Base-by-base conservation (phyloP, 2,888 invertebrate species). In the Rhagium mordax region DNA sequence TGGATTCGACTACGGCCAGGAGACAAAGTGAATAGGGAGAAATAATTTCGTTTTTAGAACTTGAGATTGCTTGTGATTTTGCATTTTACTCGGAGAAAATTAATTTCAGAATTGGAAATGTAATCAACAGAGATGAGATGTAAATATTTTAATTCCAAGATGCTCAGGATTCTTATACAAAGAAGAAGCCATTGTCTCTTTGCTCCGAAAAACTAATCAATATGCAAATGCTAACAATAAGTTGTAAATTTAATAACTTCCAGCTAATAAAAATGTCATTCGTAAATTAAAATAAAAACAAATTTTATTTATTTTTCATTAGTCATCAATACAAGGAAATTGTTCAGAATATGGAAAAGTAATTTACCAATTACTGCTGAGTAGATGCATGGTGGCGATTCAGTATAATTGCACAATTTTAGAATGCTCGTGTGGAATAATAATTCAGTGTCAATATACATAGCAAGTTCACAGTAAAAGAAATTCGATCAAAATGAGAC, bases 71-170 rank as follows among this genome's bases (percentile, higher is more conserved):
- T 85, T 82, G 84, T 83, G 86, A 86, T 86, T 87, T 86, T 86
- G 85, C 86, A 86, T 86, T 86, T 85, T 82, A 81, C 83, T 79
- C 85, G 79, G 82, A 76, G 74, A 84, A 87, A 87, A 87, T 87
- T 87, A 87, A 87, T 87, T 86, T 87, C 83, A 83, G 85, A 84
- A 84, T 85, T 83, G 85, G 84, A 85, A 86, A 86, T 86, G 86
- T 85, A 86, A 87, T 87, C 87, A 85, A 83, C 83, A 82, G 83
- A 84, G 85, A 84, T 83, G 84, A 84, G 85, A 86, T 86, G 86
- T 85, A 86, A 85, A 86, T 86, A 85, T 86, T 86, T 85, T 84
- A 85, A 85, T 85, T 85, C 82, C 79, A 76, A 79, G 75, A 81
- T 78, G 81, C 79, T 75, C 78, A 71, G 75, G 74, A 79, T 77